These are phyloP conservation scores for Beris chalybata DNA, from an alignment of 2,888 invertebrate species.

Conservation along the genomic window DNA sequence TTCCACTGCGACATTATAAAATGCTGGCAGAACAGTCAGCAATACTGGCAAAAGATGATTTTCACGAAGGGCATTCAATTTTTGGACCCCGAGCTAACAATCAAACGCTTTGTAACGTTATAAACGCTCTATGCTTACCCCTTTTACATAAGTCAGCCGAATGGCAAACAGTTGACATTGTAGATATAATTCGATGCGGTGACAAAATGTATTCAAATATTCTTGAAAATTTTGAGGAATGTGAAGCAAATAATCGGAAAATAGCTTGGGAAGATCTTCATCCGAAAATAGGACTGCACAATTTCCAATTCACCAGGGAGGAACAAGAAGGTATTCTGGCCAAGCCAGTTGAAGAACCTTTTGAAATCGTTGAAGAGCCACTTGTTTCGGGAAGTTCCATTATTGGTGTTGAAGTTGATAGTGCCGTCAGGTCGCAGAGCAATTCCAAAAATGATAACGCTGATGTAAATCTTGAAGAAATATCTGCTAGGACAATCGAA, in stretches of 20 bases:
- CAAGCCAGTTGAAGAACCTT: background rate
- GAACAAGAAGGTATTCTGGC: conserved; percentile 30
- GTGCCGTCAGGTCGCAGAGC: too few relatives aligned
- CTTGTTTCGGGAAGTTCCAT: background rate
- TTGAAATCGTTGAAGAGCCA: background rate
- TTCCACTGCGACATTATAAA: conserved; percentile 55
- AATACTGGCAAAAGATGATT: conserved; percentile 48
- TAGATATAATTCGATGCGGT: conserved; percentile 42
- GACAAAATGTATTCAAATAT: conserved; percentile 41
- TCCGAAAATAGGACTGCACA: conserved; percentile 40
- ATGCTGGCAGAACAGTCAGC: conserved; percentile 53
- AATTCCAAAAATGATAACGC: background rate
- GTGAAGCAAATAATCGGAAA: conserved; percentile 18
- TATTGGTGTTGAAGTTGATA: too few relatives aligned
- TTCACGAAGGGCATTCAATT: conserved; percentile 42
- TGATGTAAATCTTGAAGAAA: conserved; percentile 1
- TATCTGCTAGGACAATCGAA: background rate
- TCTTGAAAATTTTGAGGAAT: conserved; percentile 12
- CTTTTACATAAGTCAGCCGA: conserved; percentile 38
- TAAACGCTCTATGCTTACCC: conserved; percentile 40
- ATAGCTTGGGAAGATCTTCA: conserved; percentile 30
- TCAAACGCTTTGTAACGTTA: conserved; percentile 43
- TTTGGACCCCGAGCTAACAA: conserved; percentile 40
- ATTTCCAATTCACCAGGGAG: conserved; percentile 36
- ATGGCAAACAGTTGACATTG: conserved; percentile 42